Evolutionary conservation across 2,113 vertebrate species (phyloP), one percentile per base, ranked within the genome.

Genomic region (Helogale parvula): DNA sequence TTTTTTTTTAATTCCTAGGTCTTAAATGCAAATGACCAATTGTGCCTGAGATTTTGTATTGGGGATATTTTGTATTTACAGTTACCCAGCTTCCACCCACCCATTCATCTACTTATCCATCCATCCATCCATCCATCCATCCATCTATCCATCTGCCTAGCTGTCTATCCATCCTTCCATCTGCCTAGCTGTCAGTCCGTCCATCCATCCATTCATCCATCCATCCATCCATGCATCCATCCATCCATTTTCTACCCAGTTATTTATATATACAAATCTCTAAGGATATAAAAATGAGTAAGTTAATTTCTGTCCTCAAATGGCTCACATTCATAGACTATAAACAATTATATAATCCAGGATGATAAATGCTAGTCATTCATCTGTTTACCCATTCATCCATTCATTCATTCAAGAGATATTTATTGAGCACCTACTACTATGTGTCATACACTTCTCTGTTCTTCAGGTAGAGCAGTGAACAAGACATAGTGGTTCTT

Each of bases 131-230:
- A 29, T 5, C 25, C 45, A 57, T 1, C 0, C 16, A 41, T 3
- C 33, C 45, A 60, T 3, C 21, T 11, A 9, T 15, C 27, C 47
- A n/a, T 7, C 29, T 15, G 19, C 2, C 84, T 2, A 29, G 2
- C 19, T 31, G 17, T 3, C 38, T 11, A 19, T 3, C 66, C 21
- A 27, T 3, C 38, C 4, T 2, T 23, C 38, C 3, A 23, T 7
- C 47, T 1, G 8, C 0, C 12, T 2, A 69, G 8, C 47, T 0
- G 5, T 1, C 63, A 10, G 23, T 0, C 25, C n/a, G 31, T 7
- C 60, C 41, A 35, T 13, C 60, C 63, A 35, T 5, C 25, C 16
- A 21, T 79, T 50, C 63, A 29, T 5, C 25, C 45, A 57, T 1
- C 0, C 16, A 41, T 3, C 33, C 45, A 60, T 3, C 21, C 3